phyloP scores from a whole-genome alignment of 2,113 vertebrate species.

The human (Homo sapiens) region DNA sequence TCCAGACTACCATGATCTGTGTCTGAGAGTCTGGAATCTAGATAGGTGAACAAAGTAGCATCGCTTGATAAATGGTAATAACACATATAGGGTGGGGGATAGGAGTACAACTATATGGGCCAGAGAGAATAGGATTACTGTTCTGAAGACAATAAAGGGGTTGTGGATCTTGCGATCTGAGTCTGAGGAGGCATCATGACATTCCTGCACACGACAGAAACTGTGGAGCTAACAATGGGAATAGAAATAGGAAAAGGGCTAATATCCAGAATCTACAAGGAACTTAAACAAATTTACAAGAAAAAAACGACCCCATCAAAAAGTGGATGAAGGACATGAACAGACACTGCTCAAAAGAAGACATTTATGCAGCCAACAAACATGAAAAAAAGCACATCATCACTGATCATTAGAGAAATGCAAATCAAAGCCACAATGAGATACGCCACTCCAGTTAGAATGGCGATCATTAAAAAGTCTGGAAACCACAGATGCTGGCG shows the following conservation, averaged over 20 bases:
- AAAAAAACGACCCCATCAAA: too few species aligned
- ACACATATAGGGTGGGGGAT: background rate
- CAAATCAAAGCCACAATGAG: too few species aligned
- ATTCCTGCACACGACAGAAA: background rate
- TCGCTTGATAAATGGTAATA: background rate
- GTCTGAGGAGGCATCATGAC: background rate
- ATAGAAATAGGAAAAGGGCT: background rate
- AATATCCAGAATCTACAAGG: too few species aligned
- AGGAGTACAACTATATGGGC: background rate
- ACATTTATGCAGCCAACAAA: too few species aligned
- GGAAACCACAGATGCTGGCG: too few species aligned
- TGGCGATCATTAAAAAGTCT: too few species aligned
- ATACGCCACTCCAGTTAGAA: too few species aligned
- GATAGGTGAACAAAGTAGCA: background rate
- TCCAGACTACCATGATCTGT: accelerated
- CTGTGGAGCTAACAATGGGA: background rate
- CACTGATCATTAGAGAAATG: too few species aligned
- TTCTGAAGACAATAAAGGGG: background rate
- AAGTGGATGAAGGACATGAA: too few species aligned
- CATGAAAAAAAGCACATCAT: too few species aligned
- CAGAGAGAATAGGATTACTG: background rate
- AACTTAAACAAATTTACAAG: too few species aligned
- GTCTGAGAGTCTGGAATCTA: background rate
- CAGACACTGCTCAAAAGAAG: too few species aligned
- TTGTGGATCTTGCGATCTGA: background rate